Base-by-base conservation (phyloP, 2,888 invertebrate genomes). In the Ganaspis brasiliensis region DNA sequence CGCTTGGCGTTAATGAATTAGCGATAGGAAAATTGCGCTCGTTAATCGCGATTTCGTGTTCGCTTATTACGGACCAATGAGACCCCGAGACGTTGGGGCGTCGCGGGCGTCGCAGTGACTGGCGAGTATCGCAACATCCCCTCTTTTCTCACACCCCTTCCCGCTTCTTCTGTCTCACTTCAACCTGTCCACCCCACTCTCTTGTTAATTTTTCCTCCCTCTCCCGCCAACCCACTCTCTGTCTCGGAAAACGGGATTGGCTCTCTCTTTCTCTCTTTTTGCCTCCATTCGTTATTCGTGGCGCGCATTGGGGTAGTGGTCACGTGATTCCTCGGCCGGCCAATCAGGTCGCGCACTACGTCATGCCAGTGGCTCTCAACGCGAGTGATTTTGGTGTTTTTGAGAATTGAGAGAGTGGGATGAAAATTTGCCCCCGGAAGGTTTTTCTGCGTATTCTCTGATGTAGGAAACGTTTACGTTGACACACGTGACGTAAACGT, bases 21-120 rank as follows among this genome's bases (percentile, higher is more conserved):
- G 40, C 45, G 63, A 67, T 67, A 40, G 63, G 12, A 67, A 67
- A 67, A 40, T 67, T 45, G 24, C 21, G 21, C 63, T 67, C 40
- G 24, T 45, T 45, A 67, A 67, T 67, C 63, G 63, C 55, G 71
- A 55, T 55, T 72, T 72, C 49, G 71, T 72, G 35, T 40, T 67
- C 45, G 63, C 63, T 67, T 67, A 67, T 45, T 74, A 72, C 77
- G 82, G 74, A 80, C 82, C 85, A 87, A 87, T 88, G 84, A 87
- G 86, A 85, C 85, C 85, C 87, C 86, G 85, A 90, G 89, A 90
- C 89, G 90, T 89, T 89, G 84, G 87, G 88, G 87, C 87, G 88
- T 89, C 90, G 90, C 91, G 88, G 89, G 87, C 90, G 90, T 90
- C 88, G 91, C 91, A 91, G 89, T 90, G 91, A 91, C 91, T 91